phyloP scores from a whole-genome alignment of 2,888 invertebrate genomes.

The Oligia fasciuncula region DNA sequence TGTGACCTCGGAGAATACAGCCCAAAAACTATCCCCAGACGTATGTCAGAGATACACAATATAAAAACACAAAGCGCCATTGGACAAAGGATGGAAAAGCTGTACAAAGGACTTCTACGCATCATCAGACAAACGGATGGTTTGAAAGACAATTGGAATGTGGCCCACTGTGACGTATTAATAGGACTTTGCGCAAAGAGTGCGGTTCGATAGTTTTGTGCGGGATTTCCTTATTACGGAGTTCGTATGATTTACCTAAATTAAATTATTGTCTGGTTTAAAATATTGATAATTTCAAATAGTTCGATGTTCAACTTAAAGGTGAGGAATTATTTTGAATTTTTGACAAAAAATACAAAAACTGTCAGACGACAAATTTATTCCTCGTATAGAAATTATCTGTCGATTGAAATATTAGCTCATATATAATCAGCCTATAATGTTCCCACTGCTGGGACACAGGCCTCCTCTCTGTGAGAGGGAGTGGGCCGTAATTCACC shows the following conservation, averaged over 20 bases:
- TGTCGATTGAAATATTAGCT: no score
- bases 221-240: slow-evolving; percentile 23
- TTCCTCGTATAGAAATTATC: no score
- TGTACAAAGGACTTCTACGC: slow-evolving; percentile 25
- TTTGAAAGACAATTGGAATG: slow-evolving; percentile 36
- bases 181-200: slow-evolving; percentile 2
- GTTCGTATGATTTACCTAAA: neutral
- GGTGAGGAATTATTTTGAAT: no score
- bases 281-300: neutral
- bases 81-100: slow-evolving; percentile 32
- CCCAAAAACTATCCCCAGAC: slow-evolving; percentile 15
- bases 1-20: slow-evolving; percentile 8
- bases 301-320: neutral
- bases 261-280: neutral
- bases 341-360: no score
- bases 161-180: slow-evolving; percentile 2
- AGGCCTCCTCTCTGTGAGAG: no score
- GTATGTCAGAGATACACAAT: neutral
- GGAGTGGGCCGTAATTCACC: no score
- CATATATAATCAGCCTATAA: no score
- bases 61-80: slow-evolving; percentile 39
- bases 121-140: slow-evolving; percentile 13
- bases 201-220: neutral
- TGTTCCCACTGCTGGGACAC: no score
- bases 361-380: no score